Evolutionary conservation across 1,140 invertebrate genomes (phyloP), one percentile per base, ranked within the genome.

Genomic region (Sipha flava): DNA sequence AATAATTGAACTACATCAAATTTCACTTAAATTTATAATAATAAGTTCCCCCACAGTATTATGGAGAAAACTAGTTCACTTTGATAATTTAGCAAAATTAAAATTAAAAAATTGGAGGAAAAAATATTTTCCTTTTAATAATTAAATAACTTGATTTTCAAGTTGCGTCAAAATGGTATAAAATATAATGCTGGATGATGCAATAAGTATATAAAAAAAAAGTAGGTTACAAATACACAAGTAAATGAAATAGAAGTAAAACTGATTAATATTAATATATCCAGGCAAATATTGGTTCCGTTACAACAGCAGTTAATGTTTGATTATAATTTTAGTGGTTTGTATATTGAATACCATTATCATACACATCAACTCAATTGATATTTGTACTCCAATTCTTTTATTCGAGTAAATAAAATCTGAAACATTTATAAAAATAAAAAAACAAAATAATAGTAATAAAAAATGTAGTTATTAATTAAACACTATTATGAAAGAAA

Each of bases 341-440:
- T 43, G 47, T 72, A n/a, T n/a, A 72, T n/a, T 34, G 26, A 16
- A 16, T 75, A 18, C 45, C 21, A 23, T 26, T 7, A 37, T 9
- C 31, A 75, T 23, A 73, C 2, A 31, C 72, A 54, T 12, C 49
- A 75, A 37, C 29, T 54, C 49, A 54, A 75, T 21, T 54, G 31
- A 40, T 75, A n/a, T n/a, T n/a, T n/a, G n/a, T n/a, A n/a, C 10
- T 54, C 10, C 18, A 16, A 23, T 29, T 54, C 31, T 37, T 10
- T 54, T 57, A 75, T 54, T 34, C 49, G 2, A 57, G 21, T 23
- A 54, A 21, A 23, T 34, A 16, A 54, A 6, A 40, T 40, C 72
- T 75, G 72, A 75, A 75, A 75, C 72, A 75, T 54, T n/a, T 23
- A 23, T 23, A 72, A 72, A 47, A 49, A 21, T 62, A 59, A 9